Percentiles rank a stretch among this genome's conserved stretches.
Conservation (phyloP, 2,797 vertebrate genomes). For the Sebastes trivittatus region DNA sequence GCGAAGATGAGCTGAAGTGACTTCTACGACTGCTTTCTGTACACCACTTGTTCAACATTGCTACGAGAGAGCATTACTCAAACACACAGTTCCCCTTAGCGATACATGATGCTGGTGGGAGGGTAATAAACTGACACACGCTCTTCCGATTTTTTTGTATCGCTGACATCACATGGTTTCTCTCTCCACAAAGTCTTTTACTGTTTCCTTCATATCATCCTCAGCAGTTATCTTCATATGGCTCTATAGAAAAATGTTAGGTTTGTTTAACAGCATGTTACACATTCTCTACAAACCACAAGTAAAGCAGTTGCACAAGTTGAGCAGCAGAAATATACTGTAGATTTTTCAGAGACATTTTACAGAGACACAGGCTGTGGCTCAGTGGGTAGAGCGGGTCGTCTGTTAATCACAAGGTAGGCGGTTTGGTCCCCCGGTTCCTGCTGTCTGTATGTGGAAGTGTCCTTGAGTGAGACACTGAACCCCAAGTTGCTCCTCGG, state of each 20-base stretch:
- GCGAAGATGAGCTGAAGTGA: slow-evolving; percentile 9
- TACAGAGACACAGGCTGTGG: background rate
- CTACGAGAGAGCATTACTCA: background rate
- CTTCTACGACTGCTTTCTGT: slow-evolving; percentile 3
- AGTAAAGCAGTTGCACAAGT: too few species aligned
- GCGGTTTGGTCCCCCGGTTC: background rate
- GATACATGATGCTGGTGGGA: background rate
- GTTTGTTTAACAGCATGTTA: background rate
- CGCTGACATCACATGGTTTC: background rate
- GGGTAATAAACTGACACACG: background rate
- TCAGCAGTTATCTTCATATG: background rate
- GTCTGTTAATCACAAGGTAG: background rate
- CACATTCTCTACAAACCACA: background rate
- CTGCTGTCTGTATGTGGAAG: too few species aligned
- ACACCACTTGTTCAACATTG: slow-evolving; percentile 9
- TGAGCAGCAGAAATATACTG: background rate
- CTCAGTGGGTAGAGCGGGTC: background rate
- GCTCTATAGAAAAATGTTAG: background rate
- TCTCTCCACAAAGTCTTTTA: background rate
- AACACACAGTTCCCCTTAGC: slow-evolving; percentile 1
- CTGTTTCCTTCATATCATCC: background rate
- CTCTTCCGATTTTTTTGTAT: background rate
- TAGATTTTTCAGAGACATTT: background rate
- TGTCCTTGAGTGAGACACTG: too few species aligned
- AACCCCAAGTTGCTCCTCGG: too few species aligned